A percentile compares a stretch with the other conserved stretches of the same genome.
These are phyloP conservation scores for Mesorhabditis belari DNA, from an alignment of 2,888 invertebrate genomes.

Conservation along the genomic window DNA sequence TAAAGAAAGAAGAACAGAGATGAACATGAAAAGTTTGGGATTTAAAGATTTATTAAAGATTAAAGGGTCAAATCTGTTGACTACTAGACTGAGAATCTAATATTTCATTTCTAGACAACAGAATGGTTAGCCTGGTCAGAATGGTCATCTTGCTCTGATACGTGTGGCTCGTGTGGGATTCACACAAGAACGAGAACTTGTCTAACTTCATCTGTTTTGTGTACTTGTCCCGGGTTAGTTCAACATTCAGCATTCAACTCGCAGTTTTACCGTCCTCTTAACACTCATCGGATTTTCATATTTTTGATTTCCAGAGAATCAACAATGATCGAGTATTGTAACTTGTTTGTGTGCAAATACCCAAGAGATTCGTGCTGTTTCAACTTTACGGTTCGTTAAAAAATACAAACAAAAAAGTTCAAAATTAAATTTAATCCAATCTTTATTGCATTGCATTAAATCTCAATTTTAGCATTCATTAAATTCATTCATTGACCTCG, in stretches of 20 bases:
- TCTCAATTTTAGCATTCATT: too few species aligned
- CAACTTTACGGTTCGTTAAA: constrained; percentile 13
- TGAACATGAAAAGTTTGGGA: too few species aligned
- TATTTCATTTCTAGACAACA: neutral
- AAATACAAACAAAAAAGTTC: neutral
- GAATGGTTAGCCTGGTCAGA: constrained; percentile 31
- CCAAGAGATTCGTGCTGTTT: constrained; percentile 26
- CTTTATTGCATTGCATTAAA: too few species aligned
- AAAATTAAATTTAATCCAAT: neutral
- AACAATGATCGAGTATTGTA: constrained; percentile 28
- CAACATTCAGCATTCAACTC: neutral
- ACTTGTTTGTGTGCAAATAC: constrained; percentile 28
- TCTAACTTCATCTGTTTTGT: constrained; percentile 15
- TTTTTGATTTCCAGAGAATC: constrained; percentile 14
- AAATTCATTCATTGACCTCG: too few species aligned
- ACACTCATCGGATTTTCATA: too few species aligned
- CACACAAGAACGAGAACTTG: constrained; percentile 25
- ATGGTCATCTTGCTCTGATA: constrained; percentile 33
- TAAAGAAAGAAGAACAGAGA: too few species aligned
- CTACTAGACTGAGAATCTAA: neutral
- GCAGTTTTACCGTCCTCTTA: neutral
- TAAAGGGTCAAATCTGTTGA: too few species aligned
- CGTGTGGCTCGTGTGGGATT: constrained; percentile 38
- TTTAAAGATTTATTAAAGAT: too few species aligned
- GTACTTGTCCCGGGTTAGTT: constrained; percentile 23